Evolutionary conservation across 2,888 invertebrate species (phyloP), one percentile per base, ranked within the genome.

Genomic region (Lutraria lutraria): DNA sequence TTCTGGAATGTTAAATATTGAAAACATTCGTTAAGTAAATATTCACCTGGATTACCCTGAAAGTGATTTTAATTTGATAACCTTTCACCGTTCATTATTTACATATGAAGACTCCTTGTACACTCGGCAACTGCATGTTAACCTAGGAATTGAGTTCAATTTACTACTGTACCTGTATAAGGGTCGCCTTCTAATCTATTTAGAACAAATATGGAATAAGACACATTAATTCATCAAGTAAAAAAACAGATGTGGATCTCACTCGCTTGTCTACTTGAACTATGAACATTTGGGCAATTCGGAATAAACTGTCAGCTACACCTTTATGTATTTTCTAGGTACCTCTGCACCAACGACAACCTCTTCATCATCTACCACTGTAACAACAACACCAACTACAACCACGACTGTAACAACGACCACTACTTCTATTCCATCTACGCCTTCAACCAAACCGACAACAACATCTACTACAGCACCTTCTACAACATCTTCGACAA

Each of bases 401-500:
- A 80, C 80, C 8, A 43, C 80, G 16, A 43, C 83, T 16, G 16
- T 25, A 68, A 52, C 81, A 80, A 80, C 34, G 34, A 34, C 80
- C 4, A 19, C 80, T 15, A 80, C 80, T 43, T 21, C 52, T 80
- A 34, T 21, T 21, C 53, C 29, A 15, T n/a, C 52, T 10, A 54
- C 43, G 34, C 15, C 52, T 81, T 13, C 53, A 16, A 25, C 53
- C 21, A 19, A 21, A 83, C n/a, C 34, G 10, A 81, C 84, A 29
- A 52, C 84, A 25, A 29, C 56, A 0, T 29, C 76, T 1, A 25
- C 25, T 0, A 83, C 72, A 4, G 25, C 83, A 25, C 53, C 76
- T 54, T 4, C 82, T 13, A 34, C 68, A 13, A 53, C 88, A 60
- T 52, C 88, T 34, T n/a, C 90, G 16, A 80, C 56, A 0, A 81